Evolutionary conservation across 2,797 vertebrate genomes (phyloP).

Genomic region (Decapterus maruadsi): DNA sequence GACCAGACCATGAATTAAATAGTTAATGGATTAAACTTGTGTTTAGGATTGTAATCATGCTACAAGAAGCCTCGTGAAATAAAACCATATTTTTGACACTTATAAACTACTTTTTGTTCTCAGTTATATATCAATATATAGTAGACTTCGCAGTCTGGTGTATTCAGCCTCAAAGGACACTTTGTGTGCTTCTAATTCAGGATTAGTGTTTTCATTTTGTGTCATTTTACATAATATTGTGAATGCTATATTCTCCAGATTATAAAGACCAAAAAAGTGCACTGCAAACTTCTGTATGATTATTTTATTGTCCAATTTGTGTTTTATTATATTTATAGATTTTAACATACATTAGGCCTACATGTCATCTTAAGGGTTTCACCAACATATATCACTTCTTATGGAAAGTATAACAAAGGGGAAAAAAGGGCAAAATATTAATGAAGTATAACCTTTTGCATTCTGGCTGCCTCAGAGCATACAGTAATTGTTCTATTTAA

Average conservation of each 20-base stretch:
- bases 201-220: neutral
- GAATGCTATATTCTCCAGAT: neutral
- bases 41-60: neutral
- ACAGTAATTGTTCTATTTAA: neutral
- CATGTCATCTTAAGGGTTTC: constrained; percentile 7
- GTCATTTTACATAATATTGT: neutral
- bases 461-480: neutral
- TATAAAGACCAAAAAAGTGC: neutral
- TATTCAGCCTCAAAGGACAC: neutral
- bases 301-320: constrained; percentile 33
- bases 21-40: neutral
- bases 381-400: neutral
- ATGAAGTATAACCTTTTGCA: constrained; percentile 4
- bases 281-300: constrained; percentile 6
- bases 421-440: neutral
- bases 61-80: neutral
- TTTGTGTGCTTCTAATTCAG: neutral
- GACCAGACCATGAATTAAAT: neutral
- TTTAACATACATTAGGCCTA: constrained; percentile 14
- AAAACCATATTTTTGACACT: neutral
- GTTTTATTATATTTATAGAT: constrained; percentile 28
- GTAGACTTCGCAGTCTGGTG: too few species aligned
- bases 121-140: too few species aligned
- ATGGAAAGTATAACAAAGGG: constrained; percentile 1
- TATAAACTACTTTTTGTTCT: neutral